Base-by-base conservation (phyloP, 1,140 invertebrate genomes). In the Radopholus similis region DNA sequence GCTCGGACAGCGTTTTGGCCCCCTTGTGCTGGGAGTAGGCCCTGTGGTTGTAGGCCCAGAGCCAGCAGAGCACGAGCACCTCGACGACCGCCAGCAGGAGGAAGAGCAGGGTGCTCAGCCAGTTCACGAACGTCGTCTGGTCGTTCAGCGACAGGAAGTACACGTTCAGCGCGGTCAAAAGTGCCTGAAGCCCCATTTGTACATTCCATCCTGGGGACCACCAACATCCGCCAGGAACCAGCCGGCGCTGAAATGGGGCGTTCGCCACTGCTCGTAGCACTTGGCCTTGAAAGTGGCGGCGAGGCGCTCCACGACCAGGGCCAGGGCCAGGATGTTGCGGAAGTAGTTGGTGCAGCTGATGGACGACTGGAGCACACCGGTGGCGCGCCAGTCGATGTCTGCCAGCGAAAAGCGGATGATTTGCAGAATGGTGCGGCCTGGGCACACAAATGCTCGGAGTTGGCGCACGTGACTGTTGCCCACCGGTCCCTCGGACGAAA, bases 291-390 rank as follows among this genome's bases (percentile, higher is more conserved):
- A 23, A 4, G 59, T 62, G 28, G 37, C 59, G 3, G 47, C 23
- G 30, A 62, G 40, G 2, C 59, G 28, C 49, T 62, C 59, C 40
- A 62, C 47, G 15, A 62, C 15, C 49, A 62, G 11, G 47, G 47
- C 47, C 9, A 42, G 59, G 0, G 40, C 34, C 3, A 49, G 9
- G n/a, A 40, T 11, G 30, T 62, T 62, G n/a, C 59, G 59, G 21
- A 62, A 28, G 15, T 51, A n/a, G n/a, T n/a, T n/a, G n/a, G n/a
- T n/a, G n/a, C n/a, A n/a, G n/a, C n/a, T n/a, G n/a, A n/a, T n/a
- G n/a, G n/a, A n/a, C n/a, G n/a, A n/a, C n/a, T n/a, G n/a, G n/a
- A n/a, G n/a, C n/a, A n/a, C n/a, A n/a, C n/a, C n/a, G n/a, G n/a
- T n/a, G n/a, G n/a, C n/a, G n/a, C n/a, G n/a, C n/a, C n/a, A n/a